These are phyloP conservation scores for Pantherophis vulpinus DNA, from an alignment of 2,797 vertebrate species.

Conservation along the genomic window DNA sequence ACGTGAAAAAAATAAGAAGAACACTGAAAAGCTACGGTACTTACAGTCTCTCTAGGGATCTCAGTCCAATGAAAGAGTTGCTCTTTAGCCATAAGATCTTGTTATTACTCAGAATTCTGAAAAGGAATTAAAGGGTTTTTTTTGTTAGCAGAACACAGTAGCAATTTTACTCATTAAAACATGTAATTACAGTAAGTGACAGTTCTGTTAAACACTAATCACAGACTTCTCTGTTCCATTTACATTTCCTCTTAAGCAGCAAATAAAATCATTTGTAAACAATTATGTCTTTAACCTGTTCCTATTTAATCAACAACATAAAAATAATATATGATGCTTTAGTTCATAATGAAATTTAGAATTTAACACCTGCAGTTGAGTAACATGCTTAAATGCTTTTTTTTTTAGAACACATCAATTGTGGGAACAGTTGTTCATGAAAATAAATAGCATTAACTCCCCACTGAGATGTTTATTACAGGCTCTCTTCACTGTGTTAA, in stretches of 20 bases:
- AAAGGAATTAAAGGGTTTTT: constrained; percentile 50
- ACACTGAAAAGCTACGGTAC: constrained; percentile 63
- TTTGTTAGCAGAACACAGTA: constrained; percentile 39
- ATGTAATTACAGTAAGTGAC: constrained; percentile 42
- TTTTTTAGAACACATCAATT: neutral
- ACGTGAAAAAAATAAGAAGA: neutral
- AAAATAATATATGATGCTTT: constrained; percentile 11
- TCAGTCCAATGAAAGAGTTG: constrained; percentile 81
- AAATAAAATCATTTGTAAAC: constrained; percentile 45
- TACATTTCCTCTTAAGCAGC: constrained; percentile 45
- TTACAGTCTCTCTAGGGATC: constrained; percentile 88
- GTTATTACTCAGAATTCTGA: constrained; percentile 87
- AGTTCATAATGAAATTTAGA: constrained; percentile 6
- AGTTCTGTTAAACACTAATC: constrained; percentile 51
- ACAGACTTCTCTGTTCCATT: constrained; percentile 49
- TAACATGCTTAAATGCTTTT: neutral
- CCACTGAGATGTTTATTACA: neutral
- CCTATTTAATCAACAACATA: constrained; percentile 18
- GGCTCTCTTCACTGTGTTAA: neutral
- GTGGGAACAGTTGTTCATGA: neutral
- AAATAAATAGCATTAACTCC: neutral
- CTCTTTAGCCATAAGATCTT: constrained; percentile 84
- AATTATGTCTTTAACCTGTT: constrained; percentile 36
- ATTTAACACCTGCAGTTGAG: neutral
- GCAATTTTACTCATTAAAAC: constrained; percentile 52